phyloP scores from a whole-genome alignment of 2,113 vertebrate species.

The Tragelaphus strepsiceros region DNA sequence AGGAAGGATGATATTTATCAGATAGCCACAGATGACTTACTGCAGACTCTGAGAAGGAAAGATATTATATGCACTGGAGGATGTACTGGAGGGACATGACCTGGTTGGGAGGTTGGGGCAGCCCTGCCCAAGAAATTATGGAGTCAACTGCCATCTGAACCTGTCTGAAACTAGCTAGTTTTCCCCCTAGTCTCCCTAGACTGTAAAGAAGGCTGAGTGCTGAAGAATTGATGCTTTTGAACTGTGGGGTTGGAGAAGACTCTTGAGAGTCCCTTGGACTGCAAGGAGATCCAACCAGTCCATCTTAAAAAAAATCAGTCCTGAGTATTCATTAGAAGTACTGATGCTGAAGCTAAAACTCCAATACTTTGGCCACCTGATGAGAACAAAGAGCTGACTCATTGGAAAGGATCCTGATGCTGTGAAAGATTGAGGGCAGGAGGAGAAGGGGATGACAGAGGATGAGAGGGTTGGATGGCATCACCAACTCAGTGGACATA shows the following conservation, averaged over 20 bases:
- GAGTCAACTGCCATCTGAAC: background rate
- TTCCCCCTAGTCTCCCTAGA: background rate
- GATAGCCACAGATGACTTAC: background rate
- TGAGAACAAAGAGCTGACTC: background rate
- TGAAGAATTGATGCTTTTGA: background rate
- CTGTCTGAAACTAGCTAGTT: background rate
- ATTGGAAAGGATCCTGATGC: background rate
- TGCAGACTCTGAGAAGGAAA: background rate
- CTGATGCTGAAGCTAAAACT: background rate
- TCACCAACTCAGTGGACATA: background rate
- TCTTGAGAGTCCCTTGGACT: background rate
- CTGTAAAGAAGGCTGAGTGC: background rate
- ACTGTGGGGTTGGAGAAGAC: background rate
- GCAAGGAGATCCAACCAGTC: background rate
- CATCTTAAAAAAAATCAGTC: background rate
- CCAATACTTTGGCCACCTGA: background rate
- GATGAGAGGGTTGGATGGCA: background rate
- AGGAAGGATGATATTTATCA: background rate
- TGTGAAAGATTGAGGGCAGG: background rate
- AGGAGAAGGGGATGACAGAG: background rate
- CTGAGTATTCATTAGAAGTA: background rate
- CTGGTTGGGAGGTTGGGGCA: background rate
- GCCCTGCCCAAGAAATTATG: background rate
- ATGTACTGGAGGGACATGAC: background rate
- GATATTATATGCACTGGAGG: too few species aligned